phyloP scores from a whole-genome alignment of 2,888 invertebrate species.

The Caenorhabditis sp. region DNA sequence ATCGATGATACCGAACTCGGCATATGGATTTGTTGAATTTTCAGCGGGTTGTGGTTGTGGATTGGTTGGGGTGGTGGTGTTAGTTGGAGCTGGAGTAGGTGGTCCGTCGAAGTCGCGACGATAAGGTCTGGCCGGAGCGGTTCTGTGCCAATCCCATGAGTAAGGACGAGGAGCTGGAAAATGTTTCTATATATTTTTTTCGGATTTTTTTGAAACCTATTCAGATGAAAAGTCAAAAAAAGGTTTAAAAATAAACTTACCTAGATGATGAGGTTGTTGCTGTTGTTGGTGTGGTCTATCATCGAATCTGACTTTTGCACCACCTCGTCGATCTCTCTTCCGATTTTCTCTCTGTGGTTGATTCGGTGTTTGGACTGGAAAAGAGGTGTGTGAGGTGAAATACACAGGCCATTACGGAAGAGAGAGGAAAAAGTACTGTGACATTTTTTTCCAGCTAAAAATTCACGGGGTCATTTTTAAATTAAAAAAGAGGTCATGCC shows the following conservation, averaged over 20 bases:
- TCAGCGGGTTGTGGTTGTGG: background rate
- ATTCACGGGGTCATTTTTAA: too few relatives aligned
- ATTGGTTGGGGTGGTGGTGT: background rate
- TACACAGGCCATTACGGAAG: background rate
- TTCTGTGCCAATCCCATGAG: slow-evolving; percentile 3
- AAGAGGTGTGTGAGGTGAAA: background rate
- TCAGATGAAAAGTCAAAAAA: background rate
- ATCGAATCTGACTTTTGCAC: slow-evolving; percentile 17
- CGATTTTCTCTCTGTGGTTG: slow-evolving; percentile 2
- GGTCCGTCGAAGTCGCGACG: slow-evolving; percentile 11
- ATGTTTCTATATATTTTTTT: background rate
- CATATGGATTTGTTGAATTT: slow-evolving; percentile 23
- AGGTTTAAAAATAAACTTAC: too few relatives aligned
- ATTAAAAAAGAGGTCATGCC: too few relatives aligned
- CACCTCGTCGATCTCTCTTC: slow-evolving; percentile 21
- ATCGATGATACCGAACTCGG: slow-evolving; percentile 28
- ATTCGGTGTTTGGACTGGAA: too few relatives aligned
- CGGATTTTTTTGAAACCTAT: background rate
- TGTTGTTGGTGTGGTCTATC: background rate
- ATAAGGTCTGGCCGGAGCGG: slow-evolving; percentile 8
- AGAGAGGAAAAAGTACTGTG: too few relatives aligned
- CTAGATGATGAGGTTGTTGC: too few relatives aligned
- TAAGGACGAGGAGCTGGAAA: background rate
- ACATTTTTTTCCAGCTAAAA: too few relatives aligned
- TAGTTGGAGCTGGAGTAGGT: background rate